Percentiles rank a stretch among this genome's conserved stretches.
These are phyloP conservation scores for Dasysyrphus albostriatus DNA, from an alignment of 2,888 invertebrate species.

Conservation along the genomic window DNA sequence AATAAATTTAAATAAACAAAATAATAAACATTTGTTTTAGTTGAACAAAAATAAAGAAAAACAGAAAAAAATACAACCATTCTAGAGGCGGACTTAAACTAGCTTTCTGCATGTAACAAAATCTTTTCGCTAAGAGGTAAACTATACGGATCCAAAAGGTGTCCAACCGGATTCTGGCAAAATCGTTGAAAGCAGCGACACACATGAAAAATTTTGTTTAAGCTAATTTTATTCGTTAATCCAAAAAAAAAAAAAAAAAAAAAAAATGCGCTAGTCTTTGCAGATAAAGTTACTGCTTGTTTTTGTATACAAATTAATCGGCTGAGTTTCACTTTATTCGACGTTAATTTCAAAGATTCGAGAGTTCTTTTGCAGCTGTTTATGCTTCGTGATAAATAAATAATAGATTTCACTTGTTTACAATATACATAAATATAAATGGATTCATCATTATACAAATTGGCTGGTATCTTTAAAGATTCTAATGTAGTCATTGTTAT, in stretches of 20 bases:
- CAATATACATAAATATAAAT: background rate
- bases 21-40: background rate
- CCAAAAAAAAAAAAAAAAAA: slow-evolving; percentile 17
- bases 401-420: slow-evolving; percentile 12
- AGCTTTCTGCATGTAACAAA: background rate
- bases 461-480: background rate
- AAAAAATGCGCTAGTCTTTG: background rate
- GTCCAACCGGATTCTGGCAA: slow-evolving; percentile 19
- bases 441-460: background rate
- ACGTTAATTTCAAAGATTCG: slow-evolving; percentile 3
- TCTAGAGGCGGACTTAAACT: background rate
- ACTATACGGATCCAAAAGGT: slow-evolving; percentile 19
- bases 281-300: slow-evolving; percentile 16
- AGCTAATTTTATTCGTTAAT: slow-evolving; percentile 15
- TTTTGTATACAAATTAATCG: slow-evolving; percentile 20
- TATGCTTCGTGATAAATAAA: slow-evolving; percentile 20
- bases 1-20: no score
- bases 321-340: slow-evolving; percentile 30
- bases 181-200: slow-evolving; percentile 30
- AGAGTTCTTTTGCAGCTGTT: slow-evolving; percentile 13
- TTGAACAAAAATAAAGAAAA: background rate
- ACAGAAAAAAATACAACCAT: background rate
- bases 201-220: slow-evolving; percentile 22
- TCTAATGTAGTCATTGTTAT: background rate
- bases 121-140: slow-evolving; percentile 7